phyloP scores from a whole-genome alignment of 2,113 vertebrate species.

The Podilymbus podiceps region DNA sequence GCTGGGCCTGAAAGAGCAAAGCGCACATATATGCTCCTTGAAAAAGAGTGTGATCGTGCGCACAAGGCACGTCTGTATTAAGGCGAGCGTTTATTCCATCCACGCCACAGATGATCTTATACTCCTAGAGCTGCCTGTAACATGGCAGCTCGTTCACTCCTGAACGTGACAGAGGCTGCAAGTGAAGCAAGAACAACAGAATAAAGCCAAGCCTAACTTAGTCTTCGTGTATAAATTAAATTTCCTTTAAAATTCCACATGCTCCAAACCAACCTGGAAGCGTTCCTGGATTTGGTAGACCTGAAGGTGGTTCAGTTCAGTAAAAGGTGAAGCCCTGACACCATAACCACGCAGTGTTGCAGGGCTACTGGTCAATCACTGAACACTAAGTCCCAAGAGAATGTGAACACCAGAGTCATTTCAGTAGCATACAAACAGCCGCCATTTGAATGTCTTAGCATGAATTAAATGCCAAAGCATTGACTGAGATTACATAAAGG shows the following conservation, averaged over 20 bases:
- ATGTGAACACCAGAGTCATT: neutral
- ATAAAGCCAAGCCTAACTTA: neutral
- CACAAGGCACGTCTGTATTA: neutral
- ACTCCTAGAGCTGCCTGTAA: neutral
- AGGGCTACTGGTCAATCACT: neutral
- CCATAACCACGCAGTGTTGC: neutral
- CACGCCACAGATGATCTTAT: rapidly evolving
- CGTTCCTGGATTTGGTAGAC: neutral
- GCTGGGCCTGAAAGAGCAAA: neutral
- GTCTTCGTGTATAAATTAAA: neutral
- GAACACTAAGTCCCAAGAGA: neutral
- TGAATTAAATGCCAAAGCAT: neutral
- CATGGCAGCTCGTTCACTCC: neutral
- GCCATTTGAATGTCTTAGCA: neutral
- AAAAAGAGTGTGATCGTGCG: rapidly evolving
- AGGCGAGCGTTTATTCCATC: neutral
- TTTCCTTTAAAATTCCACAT: neutral
- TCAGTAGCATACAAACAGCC: neutral
- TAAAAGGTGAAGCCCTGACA: neutral
- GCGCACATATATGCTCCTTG: neutral
- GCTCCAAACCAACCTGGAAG: neutral
- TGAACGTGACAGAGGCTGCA: neutral
- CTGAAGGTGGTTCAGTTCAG: neutral
- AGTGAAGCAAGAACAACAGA: neutral
- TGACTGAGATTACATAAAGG: neutral